A percentile compares a stretch with the other conserved stretches of the same genome.
Evolutionary conservation across 2,113 vertebrate genomes (phyloP).

Genomic region (Scomber japonicus): DNA sequence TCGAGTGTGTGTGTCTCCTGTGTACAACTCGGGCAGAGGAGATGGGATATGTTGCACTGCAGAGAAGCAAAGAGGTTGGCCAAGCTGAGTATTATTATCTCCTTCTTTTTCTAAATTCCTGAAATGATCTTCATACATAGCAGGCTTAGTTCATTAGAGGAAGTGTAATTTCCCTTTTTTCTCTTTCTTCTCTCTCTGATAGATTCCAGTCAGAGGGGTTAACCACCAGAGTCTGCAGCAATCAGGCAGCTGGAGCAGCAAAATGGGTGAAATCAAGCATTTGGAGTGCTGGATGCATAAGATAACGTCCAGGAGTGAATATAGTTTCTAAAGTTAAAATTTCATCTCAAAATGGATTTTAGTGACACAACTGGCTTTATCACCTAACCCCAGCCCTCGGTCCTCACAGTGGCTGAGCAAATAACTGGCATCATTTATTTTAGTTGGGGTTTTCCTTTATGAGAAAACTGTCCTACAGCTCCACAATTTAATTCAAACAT

Average conservation of each 20-base stretch:
- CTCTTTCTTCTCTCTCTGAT: slow-evolving; percentile 21
- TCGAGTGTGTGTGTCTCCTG: slow-evolving; percentile 85
- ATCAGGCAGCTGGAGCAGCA: slow-evolving; percentile 32
- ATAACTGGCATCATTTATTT: not conserved
- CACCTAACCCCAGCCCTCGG: not conserved
- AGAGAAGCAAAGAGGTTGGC: slow-evolving; percentile 67
- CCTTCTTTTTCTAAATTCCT: not conserved
- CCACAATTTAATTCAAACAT: slow-evolving; percentile 6
- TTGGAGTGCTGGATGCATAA: slow-evolving; percentile 1
- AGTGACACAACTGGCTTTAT: slow-evolving; percentile 8
- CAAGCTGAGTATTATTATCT: not conserved
- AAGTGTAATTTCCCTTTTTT: slow-evolving; percentile 42
- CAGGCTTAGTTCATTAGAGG: not conserved
- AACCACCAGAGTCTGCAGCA: slow-evolving; percentile 31
- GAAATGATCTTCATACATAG: not conserved
- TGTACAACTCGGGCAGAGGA: slow-evolving; percentile 82
- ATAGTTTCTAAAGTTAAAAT: not conserved
- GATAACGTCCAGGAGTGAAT: slow-evolving; percentile 5
- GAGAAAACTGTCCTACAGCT: not conserved
- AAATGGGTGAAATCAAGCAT: slow-evolving; percentile 15
- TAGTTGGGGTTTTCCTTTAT: too few species aligned
- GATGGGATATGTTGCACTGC: slow-evolving; percentile 82
- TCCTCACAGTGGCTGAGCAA: slow-evolving; percentile 4
- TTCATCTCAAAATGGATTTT: slow-evolving; percentile 1
- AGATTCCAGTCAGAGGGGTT: slow-evolving; percentile 38